phyloP scores from a whole-genome alignment of 2,888 invertebrate species.

The Zele albiditarsus region DNA sequence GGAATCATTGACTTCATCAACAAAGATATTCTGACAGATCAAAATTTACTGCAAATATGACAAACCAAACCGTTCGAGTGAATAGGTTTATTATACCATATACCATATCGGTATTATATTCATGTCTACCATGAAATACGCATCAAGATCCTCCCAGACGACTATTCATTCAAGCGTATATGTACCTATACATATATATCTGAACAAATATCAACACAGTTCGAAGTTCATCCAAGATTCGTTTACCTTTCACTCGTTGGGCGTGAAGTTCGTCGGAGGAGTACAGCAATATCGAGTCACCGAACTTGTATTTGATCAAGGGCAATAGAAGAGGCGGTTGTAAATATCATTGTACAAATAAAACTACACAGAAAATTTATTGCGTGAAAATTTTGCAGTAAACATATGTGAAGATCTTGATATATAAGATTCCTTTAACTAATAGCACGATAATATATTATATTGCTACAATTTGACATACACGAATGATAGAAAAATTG shows the following conservation, averaged over 20 bases:
- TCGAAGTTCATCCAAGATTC: slow-evolving; percentile 42
- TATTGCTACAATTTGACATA: too few species aligned
- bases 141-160: neutral
- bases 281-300: slow-evolving; percentile 44
- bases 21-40: neutral
- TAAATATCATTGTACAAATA: slow-evolving; percentile 11
- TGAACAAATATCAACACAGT: slow-evolving; percentile 44
- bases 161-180: slow-evolving; percentile 5
- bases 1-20: neutral
- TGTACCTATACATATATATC: neutral
- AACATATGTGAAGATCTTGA: neutral
- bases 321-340: neutral
- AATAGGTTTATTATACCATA: too few species aligned
- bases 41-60: neutral
- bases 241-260: slow-evolving; percentile 47
- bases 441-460: too few species aligned
- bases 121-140: slow-evolving; percentile 3
- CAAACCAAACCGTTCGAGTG: neutral
- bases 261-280: slow-evolving; percentile 25
- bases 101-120: too few species aligned
- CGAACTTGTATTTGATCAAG: slow-evolving; percentile 22
- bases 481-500: too few species aligned
- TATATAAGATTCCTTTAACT: too few species aligned
- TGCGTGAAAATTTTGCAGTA: neutral
- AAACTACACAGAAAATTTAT: neutral